A percentile compares a stretch with the other conserved stretches of the same genome.
Conservation (phyloP, 2,888 invertebrate genomes). For the Elegia similella region DNA sequence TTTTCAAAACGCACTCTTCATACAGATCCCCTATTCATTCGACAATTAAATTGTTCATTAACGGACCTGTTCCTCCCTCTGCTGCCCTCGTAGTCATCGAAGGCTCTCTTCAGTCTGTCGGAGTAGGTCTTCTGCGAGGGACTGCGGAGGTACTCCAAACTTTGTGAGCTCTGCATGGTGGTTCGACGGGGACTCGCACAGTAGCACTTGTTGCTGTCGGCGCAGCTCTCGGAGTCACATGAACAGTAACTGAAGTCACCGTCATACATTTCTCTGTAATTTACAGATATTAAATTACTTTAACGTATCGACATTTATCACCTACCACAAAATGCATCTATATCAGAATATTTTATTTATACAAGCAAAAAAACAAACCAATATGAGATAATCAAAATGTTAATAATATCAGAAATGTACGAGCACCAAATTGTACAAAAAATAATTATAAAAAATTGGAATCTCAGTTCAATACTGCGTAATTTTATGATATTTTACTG, state of each 20-base stretch:
- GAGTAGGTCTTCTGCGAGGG: constrained; percentile 70
- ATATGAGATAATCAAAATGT: too few relatives aligned
- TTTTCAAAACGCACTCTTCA: too few relatives aligned
- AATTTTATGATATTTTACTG: neutral
- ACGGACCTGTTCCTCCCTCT: constrained; percentile 56
- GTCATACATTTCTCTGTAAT: constrained; percentile 63
- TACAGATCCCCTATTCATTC: too few relatives aligned
- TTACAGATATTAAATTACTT: neutral
- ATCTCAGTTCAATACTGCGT: too few relatives aligned
- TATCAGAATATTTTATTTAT: too few relatives aligned
- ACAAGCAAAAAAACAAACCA: too few relatives aligned
- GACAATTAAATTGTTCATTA: too few relatives aligned
- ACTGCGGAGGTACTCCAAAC: constrained; percentile 79
- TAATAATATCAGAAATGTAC: too few relatives aligned
- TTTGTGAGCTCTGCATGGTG: constrained; percentile 65
- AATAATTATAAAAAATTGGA: too few relatives aligned
- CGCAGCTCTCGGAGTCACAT: constrained; percentile 93
- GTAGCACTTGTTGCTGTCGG: constrained; percentile 93
- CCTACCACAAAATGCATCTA: too few relatives aligned
- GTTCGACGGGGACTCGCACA: constrained; percentile 76
- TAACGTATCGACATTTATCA: too few relatives aligned
- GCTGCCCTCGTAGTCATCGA: constrained; percentile 68
- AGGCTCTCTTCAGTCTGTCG: constrained; percentile 58
- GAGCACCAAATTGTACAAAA: too few relatives aligned
- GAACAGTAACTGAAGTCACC: constrained; percentile 84